Evolutionary conservation across 2,797 vertebrate species (phyloP).

Genomic region (Hoplostethus atlanticus): DNA sequence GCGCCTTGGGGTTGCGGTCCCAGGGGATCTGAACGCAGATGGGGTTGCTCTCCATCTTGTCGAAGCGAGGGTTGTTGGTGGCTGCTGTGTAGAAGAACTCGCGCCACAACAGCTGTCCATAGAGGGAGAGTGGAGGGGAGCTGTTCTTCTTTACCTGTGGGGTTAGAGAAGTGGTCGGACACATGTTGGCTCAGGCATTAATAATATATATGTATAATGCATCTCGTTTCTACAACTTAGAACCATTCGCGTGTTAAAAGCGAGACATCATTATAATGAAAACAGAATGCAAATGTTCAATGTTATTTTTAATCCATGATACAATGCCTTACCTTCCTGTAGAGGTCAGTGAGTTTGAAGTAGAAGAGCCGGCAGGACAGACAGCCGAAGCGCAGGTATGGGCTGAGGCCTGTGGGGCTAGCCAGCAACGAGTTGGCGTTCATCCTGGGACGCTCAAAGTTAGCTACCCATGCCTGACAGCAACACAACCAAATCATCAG

Average conservation of each 20-base stretch:
- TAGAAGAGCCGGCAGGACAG: constrained; percentile 98
- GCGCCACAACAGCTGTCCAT: constrained; percentile 86
- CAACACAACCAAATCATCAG: constrained; percentile 13
- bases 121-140: constrained; percentile 85
- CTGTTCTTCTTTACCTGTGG: constrained; percentile 83
- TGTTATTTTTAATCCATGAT: too few relatives aligned
- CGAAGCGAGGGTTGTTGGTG: constrained; percentile 86
- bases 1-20: constrained; percentile 83
- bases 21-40: constrained; percentile 87
- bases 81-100: constrained; percentile 88
- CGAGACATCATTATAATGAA: too few relatives aligned
- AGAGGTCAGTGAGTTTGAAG: constrained; percentile 96
- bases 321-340: constrained; percentile 88
- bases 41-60: constrained; percentile 87
- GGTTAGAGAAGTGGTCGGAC: neutral
- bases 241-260: too few relatives aligned
- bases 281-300: too few relatives aligned
- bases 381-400: constrained; percentile 96
- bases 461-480: constrained; percentile 95
- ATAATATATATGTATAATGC: too few relatives aligned
- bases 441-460: constrained; percentile 97
- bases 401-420: constrained; percentile 95
- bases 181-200: too few relatives aligned
- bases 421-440: constrained; percentile 95
- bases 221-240: too few relatives aligned